These are phyloP conservation scores for Agrilus mali DNA, from an alignment of 2,888 invertebrate genomes.

Conservation along the genomic window DNA sequence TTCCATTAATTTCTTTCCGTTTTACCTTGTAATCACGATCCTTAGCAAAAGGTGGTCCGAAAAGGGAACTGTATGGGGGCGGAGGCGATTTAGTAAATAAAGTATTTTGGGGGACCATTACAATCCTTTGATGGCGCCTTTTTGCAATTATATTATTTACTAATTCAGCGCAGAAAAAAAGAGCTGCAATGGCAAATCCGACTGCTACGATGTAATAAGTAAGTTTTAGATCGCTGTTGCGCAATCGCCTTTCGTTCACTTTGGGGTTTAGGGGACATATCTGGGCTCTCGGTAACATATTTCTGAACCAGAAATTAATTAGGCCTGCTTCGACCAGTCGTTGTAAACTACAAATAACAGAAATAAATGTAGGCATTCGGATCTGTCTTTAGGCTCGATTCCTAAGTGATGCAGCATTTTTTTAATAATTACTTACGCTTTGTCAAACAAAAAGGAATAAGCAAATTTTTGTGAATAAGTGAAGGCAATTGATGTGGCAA, in stretches of 20 bases:
- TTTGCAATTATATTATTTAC: slow-evolving; percentile 2
- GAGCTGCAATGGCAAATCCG: slow-evolving; percentile 52
- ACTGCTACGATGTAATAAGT: slow-evolving; percentile 64
- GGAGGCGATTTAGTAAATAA: slow-evolving; percentile 33
- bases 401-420: neutral
- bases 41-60: slow-evolving; percentile 30
- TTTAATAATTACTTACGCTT: slow-evolving; percentile 42
- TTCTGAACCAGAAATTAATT: slow-evolving; percentile 49
- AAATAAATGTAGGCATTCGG: too few species aligned
- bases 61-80: slow-evolving; percentile 52
- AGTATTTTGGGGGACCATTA: neutral
- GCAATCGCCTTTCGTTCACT: slow-evolving; percentile 63
- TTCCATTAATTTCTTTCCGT: slow-evolving; percentile 54
- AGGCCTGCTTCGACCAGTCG: slow-evolving; percentile 65
- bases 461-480: slow-evolving; percentile 53
- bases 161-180: slow-evolving; percentile 56
- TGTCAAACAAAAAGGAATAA: slow-evolving; percentile 49
- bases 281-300: slow-evolving; percentile 56
- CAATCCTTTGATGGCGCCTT: neutral
- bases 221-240: slow-evolving; percentile 64
- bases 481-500: slow-evolving; percentile 56
- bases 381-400: too few species aligned
- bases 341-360: slow-evolving; percentile 41
- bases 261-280: slow-evolving; percentile 74
- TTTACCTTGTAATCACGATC: slow-evolving; percentile 28